phyloP scores from a whole-genome alignment of 2,888 invertebrate genomes.

The Rotaria magnacalcarata region DNA sequence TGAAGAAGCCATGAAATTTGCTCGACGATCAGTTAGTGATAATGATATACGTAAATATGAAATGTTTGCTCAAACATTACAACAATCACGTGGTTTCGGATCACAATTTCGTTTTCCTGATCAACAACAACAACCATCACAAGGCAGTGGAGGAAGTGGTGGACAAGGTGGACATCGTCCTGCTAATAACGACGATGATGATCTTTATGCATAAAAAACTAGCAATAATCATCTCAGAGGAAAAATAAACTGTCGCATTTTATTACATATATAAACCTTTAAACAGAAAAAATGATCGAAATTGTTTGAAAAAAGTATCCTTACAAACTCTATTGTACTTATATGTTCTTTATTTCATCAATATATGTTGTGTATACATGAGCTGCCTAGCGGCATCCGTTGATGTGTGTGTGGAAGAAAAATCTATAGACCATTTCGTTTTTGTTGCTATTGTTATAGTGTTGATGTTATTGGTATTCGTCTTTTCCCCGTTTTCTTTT shows the following conservation, averaged over 20 bases:
- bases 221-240: not conserved
- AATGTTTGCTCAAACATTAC: constrained; percentile 99
- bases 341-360: constrained; percentile 5
- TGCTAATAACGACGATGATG: not conserved
- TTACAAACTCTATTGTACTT: not conserved
- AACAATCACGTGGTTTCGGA: constrained; percentile 92
- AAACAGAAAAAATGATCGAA: not conserved
- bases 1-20: constrained; percentile 98
- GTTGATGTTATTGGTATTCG: not conserved
- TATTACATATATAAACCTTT: not conserved
- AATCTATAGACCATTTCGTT: not conserved
- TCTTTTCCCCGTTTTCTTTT: not conserved
- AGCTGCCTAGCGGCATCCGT: not conserved
- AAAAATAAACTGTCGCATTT: not conserved
- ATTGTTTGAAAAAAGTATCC: not conserved
- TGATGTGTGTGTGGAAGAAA: not conserved
- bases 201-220: not conserved
- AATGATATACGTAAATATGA: constrained; percentile 99
- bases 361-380: not conserved
- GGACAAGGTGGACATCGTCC: constrained; percentile 11
- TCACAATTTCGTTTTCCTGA: constrained; percentile 39
- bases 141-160: not conserved
- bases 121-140: constrained; percentile 35
- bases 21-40: constrained; percentile 93
- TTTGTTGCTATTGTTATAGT: not conserved